Conservation (phyloP, 1,140 invertebrate species). For the Saccostrea echinata region DNA sequence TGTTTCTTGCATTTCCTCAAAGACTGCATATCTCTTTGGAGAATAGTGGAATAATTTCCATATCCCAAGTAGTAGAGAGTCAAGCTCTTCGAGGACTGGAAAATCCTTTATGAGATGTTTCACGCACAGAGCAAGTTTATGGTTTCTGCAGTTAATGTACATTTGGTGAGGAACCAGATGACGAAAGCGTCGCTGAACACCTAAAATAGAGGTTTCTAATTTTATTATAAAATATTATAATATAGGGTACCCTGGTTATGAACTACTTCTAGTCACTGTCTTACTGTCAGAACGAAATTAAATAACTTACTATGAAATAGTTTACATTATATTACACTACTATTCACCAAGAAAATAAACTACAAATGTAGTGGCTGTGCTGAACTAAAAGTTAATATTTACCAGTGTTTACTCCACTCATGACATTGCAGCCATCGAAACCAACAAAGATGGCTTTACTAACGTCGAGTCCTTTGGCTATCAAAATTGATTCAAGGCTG, state of each 20-base stretch:
- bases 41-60: constrained; percentile 45
- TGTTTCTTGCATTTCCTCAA: neutral
- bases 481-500: constrained; percentile 39
- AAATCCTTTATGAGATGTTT: constrained; percentile 36
- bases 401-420: constrained; percentile 49
- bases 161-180: constrained; percentile 16
- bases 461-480: constrained; percentile 35
- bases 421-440: constrained; percentile 46
- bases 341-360: no score
- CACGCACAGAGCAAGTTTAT: constrained; percentile 10
- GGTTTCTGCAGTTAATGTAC: neutral
- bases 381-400: neutral
- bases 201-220: no score
- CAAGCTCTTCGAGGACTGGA: neutral
- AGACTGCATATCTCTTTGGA: neutral
- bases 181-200: neutral
- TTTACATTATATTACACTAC: no score
- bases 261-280: no score
- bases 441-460: constrained; percentile 14
- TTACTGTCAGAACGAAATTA: no score
- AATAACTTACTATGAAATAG: no score
- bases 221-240: no score
- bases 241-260: no score
- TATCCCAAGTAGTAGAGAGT: neutral
- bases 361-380: no score